Evolutionary conservation across 2,797 vertebrate species (phyloP).

Genomic region (Ctenochaetus hawaiiensis): DNA sequence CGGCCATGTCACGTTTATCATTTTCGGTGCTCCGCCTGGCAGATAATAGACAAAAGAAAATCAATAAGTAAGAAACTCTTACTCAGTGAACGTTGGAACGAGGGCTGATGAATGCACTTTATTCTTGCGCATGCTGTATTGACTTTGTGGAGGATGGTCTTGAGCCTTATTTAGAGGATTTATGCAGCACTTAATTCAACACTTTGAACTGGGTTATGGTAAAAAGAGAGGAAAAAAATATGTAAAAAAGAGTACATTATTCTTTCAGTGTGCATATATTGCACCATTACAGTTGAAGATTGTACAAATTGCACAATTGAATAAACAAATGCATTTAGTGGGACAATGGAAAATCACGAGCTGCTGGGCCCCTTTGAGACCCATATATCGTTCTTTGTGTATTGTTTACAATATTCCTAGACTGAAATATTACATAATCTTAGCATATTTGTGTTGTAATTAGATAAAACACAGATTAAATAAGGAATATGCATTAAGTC

Average conservation of each 20-base stretch:
- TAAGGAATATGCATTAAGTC: neutral
- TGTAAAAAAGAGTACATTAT: neutral
- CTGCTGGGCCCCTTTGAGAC: neutral
- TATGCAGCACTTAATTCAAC: conserved; percentile 28
- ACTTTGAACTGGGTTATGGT: conserved; percentile 4
- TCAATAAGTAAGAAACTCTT: conserved; percentile 73
- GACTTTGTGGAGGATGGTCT: conserved; percentile 36
- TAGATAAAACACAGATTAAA: neutral
- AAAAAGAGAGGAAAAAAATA: neutral
- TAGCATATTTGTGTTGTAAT: neutral
- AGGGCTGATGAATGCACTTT: conserved; percentile 60
- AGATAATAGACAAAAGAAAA: conserved; percentile 75
- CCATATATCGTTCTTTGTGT: neutral
- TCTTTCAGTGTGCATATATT: neutral
- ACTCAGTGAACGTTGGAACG: conserved; percentile 37
- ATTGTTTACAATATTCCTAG: neutral
- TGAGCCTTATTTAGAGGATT: conserved; percentile 17
- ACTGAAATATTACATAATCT: neutral
- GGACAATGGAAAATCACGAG: neutral
- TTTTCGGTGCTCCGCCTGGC: conserved; percentile 52
- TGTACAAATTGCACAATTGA: neutral
- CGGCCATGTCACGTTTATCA: conserved; percentile 66
- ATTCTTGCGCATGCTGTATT: conserved; percentile 37
- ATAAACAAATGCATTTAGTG: neutral
- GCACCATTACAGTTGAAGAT: neutral